phyloP scores from a whole-genome alignment of 2,797 vertebrate species.

The Aeoliscus strigatus region DNA sequence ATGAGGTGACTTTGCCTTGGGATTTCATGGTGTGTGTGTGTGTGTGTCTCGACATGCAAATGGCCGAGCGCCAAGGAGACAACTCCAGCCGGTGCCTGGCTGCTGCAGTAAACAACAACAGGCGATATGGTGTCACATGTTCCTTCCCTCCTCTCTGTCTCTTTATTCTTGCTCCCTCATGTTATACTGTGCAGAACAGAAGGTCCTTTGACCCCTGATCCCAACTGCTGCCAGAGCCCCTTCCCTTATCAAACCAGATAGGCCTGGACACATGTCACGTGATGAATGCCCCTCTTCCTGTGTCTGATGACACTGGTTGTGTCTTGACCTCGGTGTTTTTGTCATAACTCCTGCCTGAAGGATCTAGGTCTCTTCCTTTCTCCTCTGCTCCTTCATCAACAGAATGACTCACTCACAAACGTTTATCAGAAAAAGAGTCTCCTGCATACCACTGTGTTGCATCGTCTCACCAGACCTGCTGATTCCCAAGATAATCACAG shows the following conservation, averaged over 20 bases:
- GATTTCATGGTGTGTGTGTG: slow-evolving; percentile 4
- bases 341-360: slow-evolving; percentile 48
- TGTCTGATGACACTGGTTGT: slow-evolving; percentile 20
- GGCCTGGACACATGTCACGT: slow-evolving; percentile 11
- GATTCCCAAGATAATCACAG: slow-evolving; percentile 21
- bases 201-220: slow-evolving; percentile 30
- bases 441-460: slow-evolving; percentile 13
- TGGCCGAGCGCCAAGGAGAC: slow-evolving; percentile 47
- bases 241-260: slow-evolving; percentile 38
- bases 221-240: slow-evolving; percentile 27
- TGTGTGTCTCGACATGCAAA: slow-evolving; percentile 5
- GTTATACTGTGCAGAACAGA: slow-evolving; percentile 10
- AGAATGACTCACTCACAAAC: background rate
- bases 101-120: slow-evolving; percentile 49
- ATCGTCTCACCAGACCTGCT: slow-evolving; percentile 28
- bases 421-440: slow-evolving; percentile 18
- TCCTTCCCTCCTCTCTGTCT: slow-evolving; percentile 16
- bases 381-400: slow-evolving; percentile 19
- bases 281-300: slow-evolving; percentile 53
- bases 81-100: slow-evolving; percentile 41
- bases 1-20: slow-evolving; percentile 11
- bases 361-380: slow-evolving; percentile 49
- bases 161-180: slow-evolving; percentile 12
- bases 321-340: slow-evolving; percentile 29
- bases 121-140: slow-evolving; percentile 46